phyloP scores from a whole-genome alignment of 2,888 invertebrate species.

The Griposia aprilina region DNA sequence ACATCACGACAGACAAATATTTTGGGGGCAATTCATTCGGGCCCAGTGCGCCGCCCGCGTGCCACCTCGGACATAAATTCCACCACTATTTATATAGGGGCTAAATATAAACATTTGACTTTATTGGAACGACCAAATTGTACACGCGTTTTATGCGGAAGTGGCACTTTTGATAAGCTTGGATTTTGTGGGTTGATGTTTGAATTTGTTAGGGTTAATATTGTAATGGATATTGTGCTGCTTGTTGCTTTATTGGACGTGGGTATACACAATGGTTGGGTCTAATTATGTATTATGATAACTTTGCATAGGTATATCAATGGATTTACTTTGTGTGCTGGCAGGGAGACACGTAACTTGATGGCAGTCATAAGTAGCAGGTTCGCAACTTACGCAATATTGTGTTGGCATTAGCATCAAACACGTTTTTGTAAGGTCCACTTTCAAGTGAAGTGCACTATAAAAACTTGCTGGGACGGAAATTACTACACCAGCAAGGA shows the following conservation, averaged over 20 bases:
- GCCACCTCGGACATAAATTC: slow-evolving; percentile 81
- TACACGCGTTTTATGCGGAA: slow-evolving; percentile 74
- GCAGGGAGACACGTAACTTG: neutral
- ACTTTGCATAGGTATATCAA: neutral
- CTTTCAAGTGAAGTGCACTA: slow-evolving; percentile 25
- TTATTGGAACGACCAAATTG: slow-evolving; percentile 78
- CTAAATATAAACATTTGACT: slow-evolving; percentile 85
- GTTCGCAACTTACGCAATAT: slow-evolving; percentile 30
- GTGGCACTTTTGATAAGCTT: slow-evolving; percentile 72
- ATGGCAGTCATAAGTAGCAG: slow-evolving; percentile 5
- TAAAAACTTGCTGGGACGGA: slow-evolving; percentile 16
- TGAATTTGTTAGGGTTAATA: slow-evolving; percentile 52
- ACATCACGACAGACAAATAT: slow-evolving; percentile 88
- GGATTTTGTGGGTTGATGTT: slow-evolving; percentile 53
- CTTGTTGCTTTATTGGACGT: slow-evolving; percentile 19
- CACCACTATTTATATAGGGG: slow-evolving; percentile 82
- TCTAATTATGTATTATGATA: slow-evolving; percentile 4
- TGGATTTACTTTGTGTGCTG: neutral
- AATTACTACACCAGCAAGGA: slow-evolving; percentile 27
- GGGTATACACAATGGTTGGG: neutral
- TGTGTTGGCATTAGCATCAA: slow-evolving; percentile 22
- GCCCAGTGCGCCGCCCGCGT: slow-evolving; percentile 76
- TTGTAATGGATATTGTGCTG: slow-evolving; percentile 22
- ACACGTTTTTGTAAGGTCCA: slow-evolving; percentile 26
- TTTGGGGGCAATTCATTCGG: slow-evolving; percentile 86